A percentile compares a stretch with the other conserved stretches of the same genome.
phyloP scores from a whole-genome alignment of 2,888 invertebrate species.

The Amblyteles armatorius region DNA sequence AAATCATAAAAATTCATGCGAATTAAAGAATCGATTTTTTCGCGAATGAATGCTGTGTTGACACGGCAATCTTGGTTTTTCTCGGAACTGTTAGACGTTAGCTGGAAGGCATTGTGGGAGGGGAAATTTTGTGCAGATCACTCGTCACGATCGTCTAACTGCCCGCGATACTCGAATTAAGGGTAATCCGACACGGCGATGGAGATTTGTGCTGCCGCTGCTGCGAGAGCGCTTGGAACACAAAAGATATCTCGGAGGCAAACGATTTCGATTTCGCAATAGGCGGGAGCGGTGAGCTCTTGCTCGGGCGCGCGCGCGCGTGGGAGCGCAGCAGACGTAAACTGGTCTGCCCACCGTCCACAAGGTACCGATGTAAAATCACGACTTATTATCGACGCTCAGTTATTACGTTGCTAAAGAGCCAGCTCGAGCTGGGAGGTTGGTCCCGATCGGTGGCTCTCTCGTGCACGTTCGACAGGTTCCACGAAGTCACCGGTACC shows the following conservation, averaged over 20 bases:
- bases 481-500: slow-evolving; percentile 37
- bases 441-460: slow-evolving; percentile 29
- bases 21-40: not conserved
- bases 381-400: slow-evolving; percentile 68
- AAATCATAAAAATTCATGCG: not conserved
- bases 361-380: slow-evolving; percentile 63
- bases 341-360: slow-evolving; percentile 72
- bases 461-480: slow-evolving; percentile 42
- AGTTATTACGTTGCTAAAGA: slow-evolving; percentile 63
- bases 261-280: slow-evolving; percentile 67
- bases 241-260: slow-evolving; percentile 53
- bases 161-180: slow-evolving; percentile 53
- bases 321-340: slow-evolving; percentile 66
- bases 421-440: slow-evolving; percentile 40
- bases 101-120: slow-evolving; percentile 25
- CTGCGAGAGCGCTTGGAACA: slow-evolving; percentile 19
- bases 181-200: slow-evolving; percentile 52
- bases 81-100: slow-evolving; percentile 34
- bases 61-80: slow-evolving; percentile 11
- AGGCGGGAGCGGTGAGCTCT: slow-evolving; percentile 57
- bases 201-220: slow-evolving; percentile 17
- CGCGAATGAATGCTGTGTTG: not conserved
- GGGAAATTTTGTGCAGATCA: slow-evolving; percentile 4
- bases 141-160: slow-evolving; percentile 58
- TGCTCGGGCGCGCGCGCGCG: slow-evolving; percentile 44